Evolutionary conservation across 2,797 vertebrate species (phyloP).

Genomic region (Adrianichthys oophorus): DNA sequence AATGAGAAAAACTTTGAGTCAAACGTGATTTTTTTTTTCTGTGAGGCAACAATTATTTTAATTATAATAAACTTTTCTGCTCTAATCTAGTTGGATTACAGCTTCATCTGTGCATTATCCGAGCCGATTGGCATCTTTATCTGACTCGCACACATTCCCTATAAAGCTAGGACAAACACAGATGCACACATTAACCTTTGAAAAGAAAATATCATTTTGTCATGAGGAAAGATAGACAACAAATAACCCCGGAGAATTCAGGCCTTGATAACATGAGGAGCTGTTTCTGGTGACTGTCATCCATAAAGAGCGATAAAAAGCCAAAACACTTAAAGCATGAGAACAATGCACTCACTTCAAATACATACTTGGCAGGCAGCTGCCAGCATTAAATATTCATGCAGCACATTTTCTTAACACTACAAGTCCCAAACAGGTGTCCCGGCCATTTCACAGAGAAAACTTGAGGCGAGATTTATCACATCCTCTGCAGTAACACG

Average conservation of each 20-base stretch:
- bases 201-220: constrained; percentile 15
- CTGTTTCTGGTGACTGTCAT: constrained; percentile 21
- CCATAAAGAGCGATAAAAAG: constrained; percentile 34
- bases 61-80: too few species aligned
- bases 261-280: constrained; percentile 10
- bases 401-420: constrained; percentile 28
- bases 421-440: constrained; percentile 34
- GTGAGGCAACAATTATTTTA: too few species aligned
- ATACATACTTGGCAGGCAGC: constrained; percentile 30
- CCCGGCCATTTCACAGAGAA: constrained; percentile 11
- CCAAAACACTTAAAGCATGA: background rate
- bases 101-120: constrained; percentile 1
- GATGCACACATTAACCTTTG: constrained; percentile 25
- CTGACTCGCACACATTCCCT: constrained; percentile 2
- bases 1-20: too few species aligned
- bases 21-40: too few species aligned
- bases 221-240: constrained; percentile 4
- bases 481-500: constrained; percentile 9
- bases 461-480: constrained; percentile 22
- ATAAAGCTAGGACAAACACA: constrained; percentile 3
- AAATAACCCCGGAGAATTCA: constrained; percentile 8
- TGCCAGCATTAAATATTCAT: constrained; percentile 63
- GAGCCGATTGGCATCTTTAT: constrained; percentile 5
- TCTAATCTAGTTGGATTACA: constrained; percentile 1
- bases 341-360: constrained; percentile 19